Base-by-base conservation (phyloP, 2,888 invertebrate genomes). In the Xanthostigma xanthostigma region DNA sequence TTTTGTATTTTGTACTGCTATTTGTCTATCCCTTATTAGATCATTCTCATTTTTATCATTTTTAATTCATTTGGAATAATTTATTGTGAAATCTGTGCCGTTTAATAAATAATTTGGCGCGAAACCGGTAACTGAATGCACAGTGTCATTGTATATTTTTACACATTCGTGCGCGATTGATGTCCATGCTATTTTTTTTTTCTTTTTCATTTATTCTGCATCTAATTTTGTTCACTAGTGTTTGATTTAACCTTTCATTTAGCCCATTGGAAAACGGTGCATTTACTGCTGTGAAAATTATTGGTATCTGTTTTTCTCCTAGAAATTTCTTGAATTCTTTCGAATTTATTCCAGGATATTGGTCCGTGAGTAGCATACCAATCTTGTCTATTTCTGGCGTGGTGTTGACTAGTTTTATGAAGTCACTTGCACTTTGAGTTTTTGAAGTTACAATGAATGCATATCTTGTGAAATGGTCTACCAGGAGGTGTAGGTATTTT, bases 401-500 rank as follows among this genome's bases (percentile, higher is more conserved):
- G 34, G 45, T 49, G 44, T 51, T 46, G n/a, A 53, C 37, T 43
- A 59, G 42, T 46, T 56, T 57, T 37, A 59, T 55, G 27, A 59
- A 59, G 46, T 59, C 56, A 8, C 49, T 51, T 36, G 57, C 54
- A 34, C 9, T 47, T 53, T 60, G 56, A 10, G 53, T 54, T 47
- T 53, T 57, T 45, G 57, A 58, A 10, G 57, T 58, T 27, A 46
- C 17, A 45, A 58, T 57, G 41, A 48, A 53, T n/a, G 55, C 58
- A 40, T 55, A 59, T 39, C 58, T 50, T 33, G 59, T 57, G 42
- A 56, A 57, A 42, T 58, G 58, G 38, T 59, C 58, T 9, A 54
- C 55, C n/a, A 55, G 14, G 27, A 60, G 44, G 48, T 60, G 60
- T 13, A 60, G 13, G 41, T 60, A 60, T 54, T 44, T 58, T 52